Percentiles rank a stretch among this genome's conserved stretches.
Evolutionary conservation across 2,113 vertebrate genomes (phyloP).

Genomic region (Notothenia rossii): DNA sequence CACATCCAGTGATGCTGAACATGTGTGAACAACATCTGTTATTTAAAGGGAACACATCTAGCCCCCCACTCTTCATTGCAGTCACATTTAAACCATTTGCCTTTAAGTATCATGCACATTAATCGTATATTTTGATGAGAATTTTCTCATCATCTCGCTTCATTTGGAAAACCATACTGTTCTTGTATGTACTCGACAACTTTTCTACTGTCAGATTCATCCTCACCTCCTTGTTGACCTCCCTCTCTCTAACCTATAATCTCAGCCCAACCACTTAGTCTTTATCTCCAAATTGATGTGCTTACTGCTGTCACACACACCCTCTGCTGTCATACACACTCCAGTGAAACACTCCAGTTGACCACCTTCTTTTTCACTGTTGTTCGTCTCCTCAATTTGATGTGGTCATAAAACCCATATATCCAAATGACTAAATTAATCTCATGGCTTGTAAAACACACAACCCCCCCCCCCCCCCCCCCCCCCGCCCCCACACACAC

Average conservation of each 20-base stretch:
- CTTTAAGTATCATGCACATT: conserved; percentile 3
- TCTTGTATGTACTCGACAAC: neutral
- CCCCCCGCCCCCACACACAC: neutral
- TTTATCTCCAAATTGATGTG: conserved; percentile 18
- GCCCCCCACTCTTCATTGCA: conserved; percentile 22
- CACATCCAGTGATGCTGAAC: conserved; percentile 2
- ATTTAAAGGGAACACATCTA: conserved; percentile 10
- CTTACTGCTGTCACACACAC: conserved; percentile 15
- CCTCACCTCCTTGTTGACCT: neutral
- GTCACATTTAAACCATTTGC: conserved; percentile 4
- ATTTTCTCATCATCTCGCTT: neutral
- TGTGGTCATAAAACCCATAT: conserved; percentile 37
- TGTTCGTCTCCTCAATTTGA: conserved; percentile 22
- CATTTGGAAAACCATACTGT: neutral
- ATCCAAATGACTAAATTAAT: conserved; percentile 44
- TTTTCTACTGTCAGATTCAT: neutral
- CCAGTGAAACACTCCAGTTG: conserved; percentile 13
- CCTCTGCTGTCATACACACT: conserved; percentile 19
- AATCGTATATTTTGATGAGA: neutral
- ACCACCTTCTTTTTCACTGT: conserved; percentile 24
- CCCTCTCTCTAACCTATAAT: neutral
- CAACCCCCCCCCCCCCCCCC: no score
- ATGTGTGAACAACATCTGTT: conserved; percentile 13
- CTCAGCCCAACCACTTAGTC: neutral
- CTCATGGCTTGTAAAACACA: conserved; percentile 26